Base-by-base conservation (phyloP, 2,113 vertebrate species). In the Spilogale gracilis region DNA sequence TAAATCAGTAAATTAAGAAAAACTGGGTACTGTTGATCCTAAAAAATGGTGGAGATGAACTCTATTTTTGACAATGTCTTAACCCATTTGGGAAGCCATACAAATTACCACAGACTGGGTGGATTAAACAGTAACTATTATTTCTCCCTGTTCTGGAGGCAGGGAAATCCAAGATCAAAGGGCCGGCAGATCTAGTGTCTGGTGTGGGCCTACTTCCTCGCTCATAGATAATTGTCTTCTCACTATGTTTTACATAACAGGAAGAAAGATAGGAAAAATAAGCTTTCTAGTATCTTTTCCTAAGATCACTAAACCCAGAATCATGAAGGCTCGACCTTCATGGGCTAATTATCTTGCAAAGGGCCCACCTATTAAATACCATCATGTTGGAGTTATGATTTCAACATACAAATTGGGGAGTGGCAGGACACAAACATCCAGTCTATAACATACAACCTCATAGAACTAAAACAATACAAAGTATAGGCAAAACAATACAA, bases 121-220 rank as follows among this genome's bases (percentile, higher is more conserved):
- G 4, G 30, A 32, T 92, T 61, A 74, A 83, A 50, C 14, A 52
- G 27, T 38, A 14, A 38, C 32, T 13, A 25, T 38, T 27, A 74
- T 38, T 61, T 92, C 9, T 50, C 54, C 13, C 16, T 48, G 1
- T 61, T 67, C 50, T 79, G 73, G 61, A 87, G 20, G 13, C 50
- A 67, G 73, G 5, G 25, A 65, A 56, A 10, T n/a, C 38, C 25
- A 84, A 52, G 54, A 73, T 38, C 23, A 61, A 61, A 10, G 9
- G 1, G 30, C 9, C 20, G 20, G 30, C 14, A 83, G 30, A n/a
- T n/a, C 30, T 9, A 60, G 5, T 25, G 52, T 60, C n/a, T 54
- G 8, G 10, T 43, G 21, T 0, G 32, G 3, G 6, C 17, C 32
- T 0, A 0, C 23, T 27, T 80, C 74, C 16, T 43, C 25, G 6